A percentile compares a stretch with the other conserved stretches of the same genome.
Conservation (phyloP, 2,797 vertebrate species). For the Ptychadena robeensis region DNA sequence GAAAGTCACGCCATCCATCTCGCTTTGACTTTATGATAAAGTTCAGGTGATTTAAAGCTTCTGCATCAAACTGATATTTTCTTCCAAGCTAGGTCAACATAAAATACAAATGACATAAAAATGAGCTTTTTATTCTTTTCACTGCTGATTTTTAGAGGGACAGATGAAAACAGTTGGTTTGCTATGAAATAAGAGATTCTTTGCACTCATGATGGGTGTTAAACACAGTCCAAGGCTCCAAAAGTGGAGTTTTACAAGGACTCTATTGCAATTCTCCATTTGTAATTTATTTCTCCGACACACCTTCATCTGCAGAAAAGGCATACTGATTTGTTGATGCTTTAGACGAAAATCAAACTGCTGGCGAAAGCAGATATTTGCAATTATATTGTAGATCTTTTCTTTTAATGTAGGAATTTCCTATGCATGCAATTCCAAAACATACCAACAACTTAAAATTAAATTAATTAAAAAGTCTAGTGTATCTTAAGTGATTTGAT, state of each 20-base stretch:
- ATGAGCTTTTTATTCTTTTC: conserved; percentile 59
- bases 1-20: conserved; percentile 54
- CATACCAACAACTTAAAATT: neutral
- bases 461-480: neutral
- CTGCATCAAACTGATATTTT: conserved; percentile 59
- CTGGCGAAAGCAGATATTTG: neutral
- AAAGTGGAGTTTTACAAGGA: conserved; percentile 33
- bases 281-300: conserved; percentile 32
- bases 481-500: neutral
- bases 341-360: neutral
- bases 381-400: neutral
- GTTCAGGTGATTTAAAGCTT: conserved; percentile 59
- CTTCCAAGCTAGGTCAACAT: conserved; percentile 61
- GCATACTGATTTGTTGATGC: conserved; percentile 26
- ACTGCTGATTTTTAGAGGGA: conserved; percentile 48
- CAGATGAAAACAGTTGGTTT: conserved; percentile 50
- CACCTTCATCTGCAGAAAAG: neutral
- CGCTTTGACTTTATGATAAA: conserved; percentile 59
- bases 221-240: conserved; percentile 48
- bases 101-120: conserved; percentile 62
- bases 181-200: conserved; percentile 53
- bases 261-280: neutral
- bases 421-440: neutral
- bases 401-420: neutral
- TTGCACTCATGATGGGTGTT: conserved; percentile 48